These are phyloP conservation scores for Pagetopsis macropterus DNA, from an alignment of 2,797 vertebrate genomes.

Conservation along the genomic window DNA sequence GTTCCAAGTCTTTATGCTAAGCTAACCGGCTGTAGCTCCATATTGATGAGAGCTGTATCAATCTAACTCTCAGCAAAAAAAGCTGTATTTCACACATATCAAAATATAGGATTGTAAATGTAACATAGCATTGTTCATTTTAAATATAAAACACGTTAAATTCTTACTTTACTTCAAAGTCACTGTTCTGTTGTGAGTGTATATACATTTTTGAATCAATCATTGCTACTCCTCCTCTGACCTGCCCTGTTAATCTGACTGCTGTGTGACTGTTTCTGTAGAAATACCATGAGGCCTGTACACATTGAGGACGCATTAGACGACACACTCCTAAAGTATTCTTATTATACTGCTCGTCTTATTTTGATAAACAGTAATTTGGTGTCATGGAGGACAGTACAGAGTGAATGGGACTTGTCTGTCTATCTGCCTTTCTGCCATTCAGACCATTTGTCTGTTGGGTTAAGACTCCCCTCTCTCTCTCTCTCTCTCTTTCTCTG, in stretches of 20 bases:
- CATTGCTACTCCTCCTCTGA: slow-evolving; percentile 37
- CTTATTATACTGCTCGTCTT: slow-evolving; percentile 66
- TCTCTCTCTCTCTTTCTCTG: slow-evolving; percentile 58
- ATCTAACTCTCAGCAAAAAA: background rate
- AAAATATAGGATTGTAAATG: background rate
- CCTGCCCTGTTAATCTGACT: slow-evolving; percentile 55
- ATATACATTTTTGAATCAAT: slow-evolving; percentile 34
- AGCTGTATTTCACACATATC: background rate
- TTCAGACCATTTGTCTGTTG: slow-evolving; percentile 63
- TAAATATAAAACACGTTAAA: background rate
- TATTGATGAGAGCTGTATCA: background rate
- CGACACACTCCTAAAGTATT: slow-evolving; percentile 55
- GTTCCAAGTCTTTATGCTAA: slow-evolving; percentile 3
- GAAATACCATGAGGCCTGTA: slow-evolving; percentile 43
- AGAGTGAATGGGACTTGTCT: slow-evolving; percentile 72
- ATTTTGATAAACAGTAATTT: slow-evolving; percentile 81
- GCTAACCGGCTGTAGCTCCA: background rate
- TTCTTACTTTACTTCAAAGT: background rate
- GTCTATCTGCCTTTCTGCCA: slow-evolving; percentile 71
- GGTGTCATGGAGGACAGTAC: slow-evolving; percentile 75
- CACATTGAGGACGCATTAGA: slow-evolving; percentile 49
- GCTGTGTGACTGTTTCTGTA: slow-evolving; percentile 31
- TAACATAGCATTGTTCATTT: background rate
- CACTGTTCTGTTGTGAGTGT: background rate
- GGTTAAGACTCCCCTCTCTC: slow-evolving; percentile 68